These are phyloP conservation scores for Lutraria lutraria DNA, from an alignment of 2,888 invertebrate species.

Conservation along the genomic window DNA sequence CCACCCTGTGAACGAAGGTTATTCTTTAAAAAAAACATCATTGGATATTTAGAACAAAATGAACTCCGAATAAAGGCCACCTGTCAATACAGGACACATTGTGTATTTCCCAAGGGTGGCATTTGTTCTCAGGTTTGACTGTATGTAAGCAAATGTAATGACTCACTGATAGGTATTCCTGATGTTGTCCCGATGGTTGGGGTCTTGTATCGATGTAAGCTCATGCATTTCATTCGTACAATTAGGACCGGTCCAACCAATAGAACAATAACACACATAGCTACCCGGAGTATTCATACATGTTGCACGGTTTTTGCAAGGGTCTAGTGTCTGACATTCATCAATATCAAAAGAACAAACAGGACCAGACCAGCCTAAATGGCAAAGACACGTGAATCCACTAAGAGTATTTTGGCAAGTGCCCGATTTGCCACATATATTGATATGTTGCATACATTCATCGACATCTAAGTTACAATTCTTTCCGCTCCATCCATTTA, in stretches of 20 bases:
- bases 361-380: background rate
- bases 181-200: too few relatives aligned
- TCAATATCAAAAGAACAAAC: slow-evolving; percentile 18
- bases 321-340: slow-evolving; percentile 6
- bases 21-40: too few relatives aligned
- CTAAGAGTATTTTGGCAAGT: background rate
- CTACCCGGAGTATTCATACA: background rate
- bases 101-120: too few relatives aligned
- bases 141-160: too few relatives aligned
- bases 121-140: too few relatives aligned
- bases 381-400: background rate
- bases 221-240: background rate
- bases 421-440: background rate
- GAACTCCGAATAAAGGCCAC: too few relatives aligned
- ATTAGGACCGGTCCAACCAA: slow-evolving; percentile 11
- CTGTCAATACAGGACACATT: too few relatives aligned
- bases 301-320: background rate
- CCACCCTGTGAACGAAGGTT: too few relatives aligned
- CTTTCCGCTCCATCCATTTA: slow-evolving; percentile 23
- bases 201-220: slow-evolving; percentile 21
- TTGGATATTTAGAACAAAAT: too few relatives aligned
- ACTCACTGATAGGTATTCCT: too few relatives aligned
- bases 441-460: slow-evolving; percentile 6
- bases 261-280: background rate
- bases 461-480: background rate